Percentiles rank a stretch among this genome's conserved stretches.
Evolutionary conservation across 2,797 vertebrate genomes (phyloP).

Genomic region (Myripristis murdjan): DNA sequence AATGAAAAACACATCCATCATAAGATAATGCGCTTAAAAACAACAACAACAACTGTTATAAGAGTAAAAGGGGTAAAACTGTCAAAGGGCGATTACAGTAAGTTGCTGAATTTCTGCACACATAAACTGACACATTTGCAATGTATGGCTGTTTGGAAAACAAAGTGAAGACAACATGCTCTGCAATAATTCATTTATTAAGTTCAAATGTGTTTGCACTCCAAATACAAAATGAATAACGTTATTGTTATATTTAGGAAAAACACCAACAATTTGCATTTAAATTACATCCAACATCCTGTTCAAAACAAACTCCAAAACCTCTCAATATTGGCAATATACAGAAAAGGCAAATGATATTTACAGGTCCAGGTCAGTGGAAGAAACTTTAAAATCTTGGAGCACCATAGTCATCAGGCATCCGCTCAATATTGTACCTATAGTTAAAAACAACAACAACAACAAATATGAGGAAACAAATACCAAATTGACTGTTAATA

Average conservation of each 20-base stretch:
- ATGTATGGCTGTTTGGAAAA: neutral
- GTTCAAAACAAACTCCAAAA: constrained; percentile 7
- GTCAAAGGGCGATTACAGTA: neutral
- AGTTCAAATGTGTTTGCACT: neutral
- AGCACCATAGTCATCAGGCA: constrained; percentile 98
- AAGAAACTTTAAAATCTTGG: constrained; percentile 88
- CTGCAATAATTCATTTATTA: constrained; percentile 59
- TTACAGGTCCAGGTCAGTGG: constrained; percentile 47
- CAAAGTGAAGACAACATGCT: neutral
- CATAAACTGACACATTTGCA: neutral
- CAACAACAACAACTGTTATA: too few species aligned
- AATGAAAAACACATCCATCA: too few species aligned
- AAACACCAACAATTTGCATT: constrained; percentile 19
- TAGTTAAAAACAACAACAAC: neutral
- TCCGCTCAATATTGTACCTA: constrained; percentile 98
- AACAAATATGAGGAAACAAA: too few species aligned
- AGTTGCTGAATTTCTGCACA: neutral
- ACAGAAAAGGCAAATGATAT: constrained; percentile 58
- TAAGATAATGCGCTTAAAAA: too few species aligned
- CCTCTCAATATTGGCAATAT: constrained; percentile 14
- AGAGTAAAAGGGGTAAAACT: too few species aligned
- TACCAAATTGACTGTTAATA: neutral
- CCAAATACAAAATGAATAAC: constrained; percentile 21
- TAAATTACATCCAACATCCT: constrained; percentile 1
- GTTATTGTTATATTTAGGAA: neutral